Percentiles rank a stretch among this genome's conserved stretches.
phyloP scores from a whole-genome alignment of 2,797 vertebrate genomes.

The Chiroxiphia lanceolata region DNA sequence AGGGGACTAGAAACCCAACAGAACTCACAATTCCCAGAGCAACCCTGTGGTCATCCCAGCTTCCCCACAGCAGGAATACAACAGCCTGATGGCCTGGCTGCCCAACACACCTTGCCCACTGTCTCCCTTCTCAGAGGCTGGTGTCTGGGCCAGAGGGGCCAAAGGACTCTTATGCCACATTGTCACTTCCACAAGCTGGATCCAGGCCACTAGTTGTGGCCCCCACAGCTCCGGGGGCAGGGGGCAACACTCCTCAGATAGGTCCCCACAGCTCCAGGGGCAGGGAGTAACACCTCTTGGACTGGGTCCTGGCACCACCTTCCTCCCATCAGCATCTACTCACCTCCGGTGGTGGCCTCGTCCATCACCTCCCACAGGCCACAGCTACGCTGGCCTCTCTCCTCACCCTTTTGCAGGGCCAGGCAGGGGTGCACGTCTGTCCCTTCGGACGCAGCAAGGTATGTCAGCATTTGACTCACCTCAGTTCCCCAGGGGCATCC shows the following conservation, averaged over 20 bases:
- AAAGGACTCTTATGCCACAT: too few species aligned
- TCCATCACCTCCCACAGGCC: background rate
- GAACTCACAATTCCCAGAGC: background rate
- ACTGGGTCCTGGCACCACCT: background rate
- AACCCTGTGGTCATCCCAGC: background rate
- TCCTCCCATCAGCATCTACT: background rate
- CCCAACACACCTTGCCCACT: background rate
- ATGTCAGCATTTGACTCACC: conserved; percentile 9
- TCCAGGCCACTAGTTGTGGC: background rate
- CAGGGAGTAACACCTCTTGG: background rate
- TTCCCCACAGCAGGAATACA: background rate
- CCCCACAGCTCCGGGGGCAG: background rate
- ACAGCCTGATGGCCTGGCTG: background rate
- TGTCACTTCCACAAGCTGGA: background rate
- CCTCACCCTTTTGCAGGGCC: too few species aligned
- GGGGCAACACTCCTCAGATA: background rate
- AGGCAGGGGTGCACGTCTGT: accelerated
- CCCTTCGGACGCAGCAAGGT: accelerated
- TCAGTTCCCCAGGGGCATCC: background rate
- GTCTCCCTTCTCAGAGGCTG: background rate
- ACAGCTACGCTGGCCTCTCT: background rate
- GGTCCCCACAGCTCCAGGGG: background rate
- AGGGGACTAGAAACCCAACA: background rate
- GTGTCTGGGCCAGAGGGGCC: too few species aligned
- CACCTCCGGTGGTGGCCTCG: accelerated